Conservation (phyloP, 2,888 invertebrate genomes). For the Scrobipalpa costella region DNA sequence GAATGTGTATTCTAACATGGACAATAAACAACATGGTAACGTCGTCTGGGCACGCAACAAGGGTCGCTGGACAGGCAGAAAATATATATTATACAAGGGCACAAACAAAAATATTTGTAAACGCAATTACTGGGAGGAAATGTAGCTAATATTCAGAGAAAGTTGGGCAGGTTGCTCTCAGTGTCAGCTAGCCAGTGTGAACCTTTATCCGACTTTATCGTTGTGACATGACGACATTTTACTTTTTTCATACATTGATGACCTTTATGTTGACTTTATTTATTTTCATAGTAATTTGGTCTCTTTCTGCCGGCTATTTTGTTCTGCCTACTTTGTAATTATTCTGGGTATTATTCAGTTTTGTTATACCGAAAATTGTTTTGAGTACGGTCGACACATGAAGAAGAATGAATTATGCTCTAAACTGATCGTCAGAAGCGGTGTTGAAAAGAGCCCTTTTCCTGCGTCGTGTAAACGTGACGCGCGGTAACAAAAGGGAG, state of each 20-base stretch:
- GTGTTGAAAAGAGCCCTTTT: not conserved
- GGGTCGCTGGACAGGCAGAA: slow-evolving; percentile 59
- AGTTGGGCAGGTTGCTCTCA: slow-evolving; percentile 25
- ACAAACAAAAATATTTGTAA: slow-evolving; percentile 66
- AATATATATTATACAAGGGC: slow-evolving; percentile 57
- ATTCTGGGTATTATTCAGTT: no score
- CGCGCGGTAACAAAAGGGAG: slow-evolving; percentile 59
- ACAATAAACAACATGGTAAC: slow-evolving; percentile 27
- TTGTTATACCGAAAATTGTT: no score
- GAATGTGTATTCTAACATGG: slow-evolving; percentile 6
- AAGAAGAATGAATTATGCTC: no score
- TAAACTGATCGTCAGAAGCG: not conserved
- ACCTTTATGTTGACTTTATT: no score
- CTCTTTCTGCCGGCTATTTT: no score
- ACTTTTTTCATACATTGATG: no score
- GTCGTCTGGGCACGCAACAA: slow-evolving; percentile 32
- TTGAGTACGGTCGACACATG: no score
- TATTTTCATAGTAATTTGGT: no score
- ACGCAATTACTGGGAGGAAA: slow-evolving; percentile 65
- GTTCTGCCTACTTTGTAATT: no score
- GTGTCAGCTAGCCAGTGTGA: slow-evolving; percentile 23
- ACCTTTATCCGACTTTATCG: no score
- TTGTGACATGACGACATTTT: no score
- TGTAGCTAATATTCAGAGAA: slow-evolving; percentile 45
- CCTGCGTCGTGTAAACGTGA: slow-evolving; percentile 52